Conservation (phyloP, 2,888 invertebrate species). For the Pachydiplax longipennis region DNA sequence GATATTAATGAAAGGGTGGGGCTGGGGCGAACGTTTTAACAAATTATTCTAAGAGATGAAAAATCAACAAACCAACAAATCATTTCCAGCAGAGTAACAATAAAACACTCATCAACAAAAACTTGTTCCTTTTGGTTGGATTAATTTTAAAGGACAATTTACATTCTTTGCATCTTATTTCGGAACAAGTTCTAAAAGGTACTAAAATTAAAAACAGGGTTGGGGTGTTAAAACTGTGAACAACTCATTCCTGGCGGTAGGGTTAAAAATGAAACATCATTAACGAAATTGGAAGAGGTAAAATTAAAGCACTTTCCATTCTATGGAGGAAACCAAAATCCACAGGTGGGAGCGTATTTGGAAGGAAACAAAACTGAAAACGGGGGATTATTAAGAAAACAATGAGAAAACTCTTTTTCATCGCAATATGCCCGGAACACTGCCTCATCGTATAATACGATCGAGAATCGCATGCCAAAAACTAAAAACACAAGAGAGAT, state of each 20-base stretch:
- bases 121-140: background rate
- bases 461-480: background rate
- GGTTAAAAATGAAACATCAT: background rate
- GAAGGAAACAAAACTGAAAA: background rate
- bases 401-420: background rate
- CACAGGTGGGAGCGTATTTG: background rate
- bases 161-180: background rate
- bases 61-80: conserved; percentile 4
- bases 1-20: background rate
- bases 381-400: background rate
- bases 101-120: background rate
- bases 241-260: background rate
- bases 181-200: background rate
- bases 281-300: background rate
- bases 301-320: background rate
- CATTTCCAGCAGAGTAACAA: background rate
- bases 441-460: background rate
- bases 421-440: background rate
- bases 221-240: background rate
- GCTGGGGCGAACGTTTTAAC: background rate
- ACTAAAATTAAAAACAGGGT: background rate
- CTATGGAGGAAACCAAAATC: background rate
- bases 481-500: background rate
- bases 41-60: conserved; percentile 2
- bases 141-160: too few relatives aligned